These are phyloP conservation scores for Drosophila santomea DNA, from an alignment of 1,140 invertebrate genomes.

Conservation along the genomic window DNA sequence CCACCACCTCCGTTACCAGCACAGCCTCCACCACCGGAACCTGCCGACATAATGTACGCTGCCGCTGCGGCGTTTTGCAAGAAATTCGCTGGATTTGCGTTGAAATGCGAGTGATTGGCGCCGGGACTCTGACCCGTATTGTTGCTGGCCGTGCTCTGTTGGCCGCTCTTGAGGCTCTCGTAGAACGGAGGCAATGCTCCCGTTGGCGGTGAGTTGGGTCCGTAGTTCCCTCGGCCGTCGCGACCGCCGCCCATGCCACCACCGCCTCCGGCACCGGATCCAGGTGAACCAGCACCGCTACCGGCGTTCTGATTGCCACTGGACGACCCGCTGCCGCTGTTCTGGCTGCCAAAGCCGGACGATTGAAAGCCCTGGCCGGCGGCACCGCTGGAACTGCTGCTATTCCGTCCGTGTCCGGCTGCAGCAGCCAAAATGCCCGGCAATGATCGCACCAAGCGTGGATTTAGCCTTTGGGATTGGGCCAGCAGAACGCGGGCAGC, in stretches of 20 bases:
- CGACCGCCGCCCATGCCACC: conserved; percentile 90
- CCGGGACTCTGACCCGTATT: conserved; percentile 55
- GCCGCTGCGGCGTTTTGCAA: conserved; percentile 84
- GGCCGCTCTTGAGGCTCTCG: conserved; percentile 92
- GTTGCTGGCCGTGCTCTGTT: conserved; percentile 81
- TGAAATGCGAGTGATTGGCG: conserved; percentile 85
- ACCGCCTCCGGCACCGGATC: conserved; percentile 86
- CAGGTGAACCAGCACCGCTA: conserved; percentile 85
- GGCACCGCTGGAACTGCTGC: conserved; percentile 85
- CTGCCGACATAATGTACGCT: conserved; percentile 76
- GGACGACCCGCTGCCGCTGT: conserved; percentile 65
- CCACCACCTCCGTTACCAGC: conserved; percentile 8
- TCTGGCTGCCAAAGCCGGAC: conserved; percentile 74
- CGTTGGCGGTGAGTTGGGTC: conserved; percentile 92
- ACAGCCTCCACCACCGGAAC: conserved; percentile 20
- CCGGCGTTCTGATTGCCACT: conserved; percentile 85
- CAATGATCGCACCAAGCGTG: conserved; percentile 81
- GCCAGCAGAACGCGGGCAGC: conserved; percentile 72
- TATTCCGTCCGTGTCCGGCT: conserved; percentile 90
- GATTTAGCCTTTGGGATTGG: conserved; percentile 85
- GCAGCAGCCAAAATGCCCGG: conserved; percentile 88
- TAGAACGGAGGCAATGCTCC: conserved; percentile 93
- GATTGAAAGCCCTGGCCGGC: conserved; percentile 84
- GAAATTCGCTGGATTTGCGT: conserved; percentile 88
- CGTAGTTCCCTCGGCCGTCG: conserved; percentile 92